phyloP scores from a whole-genome alignment of 1,140 invertebrate genomes.

The Camponotus floridanus region DNA sequence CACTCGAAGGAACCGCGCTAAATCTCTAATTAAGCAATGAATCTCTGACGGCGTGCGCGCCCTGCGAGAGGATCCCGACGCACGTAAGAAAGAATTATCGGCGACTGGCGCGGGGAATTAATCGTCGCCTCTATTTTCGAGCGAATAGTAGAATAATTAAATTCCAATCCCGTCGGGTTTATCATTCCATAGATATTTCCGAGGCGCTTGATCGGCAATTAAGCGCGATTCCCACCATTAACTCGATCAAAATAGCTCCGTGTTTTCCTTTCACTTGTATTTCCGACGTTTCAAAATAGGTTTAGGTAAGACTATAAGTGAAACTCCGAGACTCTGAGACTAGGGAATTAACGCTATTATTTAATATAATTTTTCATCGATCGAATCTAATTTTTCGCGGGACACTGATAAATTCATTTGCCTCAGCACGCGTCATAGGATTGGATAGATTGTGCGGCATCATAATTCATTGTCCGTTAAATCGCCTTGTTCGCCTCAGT shows the following conservation, averaged over 20 bases:
- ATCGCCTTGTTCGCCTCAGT: constrained; percentile 54
- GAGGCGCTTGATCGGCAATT: constrained; percentile 8
- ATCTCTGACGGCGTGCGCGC: constrained; percentile 22
- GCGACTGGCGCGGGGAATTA: constrained; percentile 30
- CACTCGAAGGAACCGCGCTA: constrained; percentile 38
- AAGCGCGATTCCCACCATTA: background rate
- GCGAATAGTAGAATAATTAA: constrained; percentile 16
- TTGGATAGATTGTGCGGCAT: constrained; percentile 20
- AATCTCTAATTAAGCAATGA: constrained; percentile 57
- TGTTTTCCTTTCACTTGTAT: background rate
- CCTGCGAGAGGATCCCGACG: constrained; percentile 3
- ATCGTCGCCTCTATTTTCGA: constrained; percentile 33
- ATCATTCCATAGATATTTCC: constrained; percentile 25
- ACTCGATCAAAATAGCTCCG: background rate
- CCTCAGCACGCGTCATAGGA: constrained; percentile 1
- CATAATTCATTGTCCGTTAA: constrained; percentile 59
- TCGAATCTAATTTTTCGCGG: background rate
- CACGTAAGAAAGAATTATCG: constrained; percentile 60
- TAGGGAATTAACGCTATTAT: background rate
- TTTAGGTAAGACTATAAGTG: too few relatives aligned
- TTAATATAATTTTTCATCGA: background rate
- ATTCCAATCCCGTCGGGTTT: constrained; percentile 24
- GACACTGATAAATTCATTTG: constrained; percentile 30
- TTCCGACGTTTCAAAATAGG: too few relatives aligned
- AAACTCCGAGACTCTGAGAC: too few relatives aligned